Base-by-base conservation (phyloP, 1,140 invertebrate species). In the Nasonia vitripennis region DNA sequence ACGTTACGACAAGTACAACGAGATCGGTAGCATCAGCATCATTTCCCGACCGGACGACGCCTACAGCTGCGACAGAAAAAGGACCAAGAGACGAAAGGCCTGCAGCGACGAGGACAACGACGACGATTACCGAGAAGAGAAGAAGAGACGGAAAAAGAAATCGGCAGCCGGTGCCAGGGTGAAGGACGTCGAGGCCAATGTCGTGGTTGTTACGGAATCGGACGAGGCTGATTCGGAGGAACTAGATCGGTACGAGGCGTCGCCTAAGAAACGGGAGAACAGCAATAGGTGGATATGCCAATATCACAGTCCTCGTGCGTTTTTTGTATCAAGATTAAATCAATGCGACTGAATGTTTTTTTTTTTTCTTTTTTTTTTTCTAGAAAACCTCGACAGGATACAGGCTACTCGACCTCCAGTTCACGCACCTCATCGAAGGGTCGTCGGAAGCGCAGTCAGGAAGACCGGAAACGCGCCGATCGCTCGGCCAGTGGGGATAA, bases 361-460 rank as follows among this genome's bases (percentile, higher is more conserved):
- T n/a, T n/a, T n/a, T n/a, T 27, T 27, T 27, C 1, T 27, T 27
- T 27, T 27, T 27, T 17, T 37, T 75, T 9, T 20, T 75, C 10
- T 77, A 94, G 93, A 74, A 94, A 92, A 81, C 91, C 90, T 11
- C 91, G 94, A 10, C 95, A 95, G 89, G 95, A 95, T 83, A 95
- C 95, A 0, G 95, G 95, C 27, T 95, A 95, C 87, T 96, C 95
- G 0, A 96, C 95, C 11, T 95, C 94, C 27, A 95, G 95, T 89
- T 95, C 95, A 0, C 93, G 94, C 82, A 94, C 91, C 71, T 94
- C 91, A 9, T 89, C 87, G 68, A 91, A 89, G 77, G 41, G 23
- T 1, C 87, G 90, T 23, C 83, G 89, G 34, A 91, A 91, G 86
- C 77, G 23, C 75, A 89, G 45, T 86, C 90, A 87, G 78, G 77